These are phyloP conservation scores for Coleophora deauratella DNA, from an alignment of 2,888 invertebrate species.

Conservation along the genomic window DNA sequence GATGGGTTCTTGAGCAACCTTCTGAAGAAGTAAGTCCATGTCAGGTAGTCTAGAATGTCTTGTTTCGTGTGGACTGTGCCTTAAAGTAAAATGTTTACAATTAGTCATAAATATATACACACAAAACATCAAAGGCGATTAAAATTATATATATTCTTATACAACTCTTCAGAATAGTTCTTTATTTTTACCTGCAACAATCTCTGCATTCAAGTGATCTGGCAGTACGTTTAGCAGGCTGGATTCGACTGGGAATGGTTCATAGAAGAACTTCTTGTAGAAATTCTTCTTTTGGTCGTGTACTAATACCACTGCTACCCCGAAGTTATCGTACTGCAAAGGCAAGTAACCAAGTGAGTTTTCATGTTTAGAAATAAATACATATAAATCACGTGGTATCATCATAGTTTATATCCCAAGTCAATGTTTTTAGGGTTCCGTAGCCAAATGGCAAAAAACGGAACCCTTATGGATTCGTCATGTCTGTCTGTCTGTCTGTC, in stretches of 20 bases:
- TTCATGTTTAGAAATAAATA: too few species aligned
- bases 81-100: constrained; percentile 15
- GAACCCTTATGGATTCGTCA: too few species aligned
- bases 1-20: constrained; percentile 93
- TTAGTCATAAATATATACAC: background rate
- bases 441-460: too few species aligned
- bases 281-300: constrained; percentile 99
- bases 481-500: too few species aligned
- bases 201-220: constrained; percentile 98
- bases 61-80: constrained; percentile 95
- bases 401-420: too few species aligned
- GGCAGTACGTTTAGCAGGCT: constrained; percentile 91
- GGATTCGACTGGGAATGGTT: constrained; percentile 99
- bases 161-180: background rate
- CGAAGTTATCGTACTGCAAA: constrained; percentile 92
- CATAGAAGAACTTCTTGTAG: constrained; percentile 99
- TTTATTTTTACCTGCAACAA: constrained; percentile 79
- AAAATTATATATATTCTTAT: background rate
- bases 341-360: background rate
- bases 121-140: background rate
- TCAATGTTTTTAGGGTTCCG: too few species aligned
- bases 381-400: too few species aligned
- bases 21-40: constrained; percentile 99
- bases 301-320: constrained; percentile 89
- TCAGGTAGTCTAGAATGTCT: constrained; percentile 95